Evolutionary conservation across 2,797 vertebrate species (phyloP), one percentile per base, ranked within the genome.

Genomic region (Coregonus suidteri): DNA sequence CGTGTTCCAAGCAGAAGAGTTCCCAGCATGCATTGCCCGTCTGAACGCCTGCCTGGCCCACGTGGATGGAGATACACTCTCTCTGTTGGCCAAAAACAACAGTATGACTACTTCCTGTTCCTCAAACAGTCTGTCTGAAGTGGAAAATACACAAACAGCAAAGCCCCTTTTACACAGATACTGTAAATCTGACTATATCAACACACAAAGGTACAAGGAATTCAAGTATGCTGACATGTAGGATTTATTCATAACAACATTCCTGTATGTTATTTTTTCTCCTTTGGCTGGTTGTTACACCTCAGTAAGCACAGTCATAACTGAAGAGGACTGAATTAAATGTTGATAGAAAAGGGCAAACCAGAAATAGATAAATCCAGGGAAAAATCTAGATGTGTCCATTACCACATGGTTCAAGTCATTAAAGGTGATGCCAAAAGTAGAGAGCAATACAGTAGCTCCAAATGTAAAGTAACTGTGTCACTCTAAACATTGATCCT

Each of bases 11-110:
- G 82, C 96, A 97, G 89, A 97, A 96, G 78, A 98, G 96, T 64
- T 97, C 97, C 97, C 96, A 97, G 92, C 96, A 98, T 0, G 96
- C 95, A 4, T 97, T 97, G 82, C 96, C 96, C 68, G 95, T 96
- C 93, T 98, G 96, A 62, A 97, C 94, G n/a, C 96, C 97, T 1
- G 96, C 96, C 90, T 98, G 96, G 51, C 96, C 96, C 64, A 97
- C 93, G 0, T 98, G 96, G 68, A 98, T 88, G 0, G 96, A 96
- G 89, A 98, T 96, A 88, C 96, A 97, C 86, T 97, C 97, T 80
- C 96, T 93, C 96, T 98, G 85, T 56, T 25, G 59, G 70, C n/a
- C 74, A 62, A 87, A 88, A 77, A 47, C 5, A 41, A 86, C 54
- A 84, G 31, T 14, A 14, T 15, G 31, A 30, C 64, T 34, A 13